These are phyloP conservation scores for Dicycla oo DNA, from an alignment of 2,888 invertebrate species.

Conservation along the genomic window DNA sequence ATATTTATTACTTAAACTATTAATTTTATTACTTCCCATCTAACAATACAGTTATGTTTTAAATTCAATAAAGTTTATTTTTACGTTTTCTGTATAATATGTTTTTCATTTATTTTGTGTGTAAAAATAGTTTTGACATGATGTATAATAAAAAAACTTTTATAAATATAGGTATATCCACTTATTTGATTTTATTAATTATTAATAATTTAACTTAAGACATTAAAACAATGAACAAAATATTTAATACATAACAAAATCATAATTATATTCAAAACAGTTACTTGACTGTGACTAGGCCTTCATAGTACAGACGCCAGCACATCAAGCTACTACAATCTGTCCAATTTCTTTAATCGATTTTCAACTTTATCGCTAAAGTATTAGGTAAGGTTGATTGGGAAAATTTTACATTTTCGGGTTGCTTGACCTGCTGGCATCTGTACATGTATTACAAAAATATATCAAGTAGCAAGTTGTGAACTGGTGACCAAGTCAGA, in stretches of 20 bases:
- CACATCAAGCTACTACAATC: no score
- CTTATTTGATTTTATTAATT: conserved; percentile 54
- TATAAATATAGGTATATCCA: conserved; percentile 59
- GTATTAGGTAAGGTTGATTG: no score
- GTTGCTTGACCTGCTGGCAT: no score
- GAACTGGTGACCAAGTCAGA: no score
- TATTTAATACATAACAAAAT: conserved; percentile 40
- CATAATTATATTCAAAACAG: conserved; percentile 22
- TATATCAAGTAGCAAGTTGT: conserved; percentile 8
- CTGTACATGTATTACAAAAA: conserved; percentile 23
- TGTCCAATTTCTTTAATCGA: no score
- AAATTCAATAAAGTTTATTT: conserved; percentile 88
- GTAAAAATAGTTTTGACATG: conserved; percentile 59
- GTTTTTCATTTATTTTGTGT: conserved; percentile 78
- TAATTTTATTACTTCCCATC: conserved; percentile 74
- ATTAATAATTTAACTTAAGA: conserved; percentile 44
- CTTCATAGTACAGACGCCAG: no score
- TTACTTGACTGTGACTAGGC: conserved; percentile 44
- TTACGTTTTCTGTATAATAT: conserved; percentile 86
- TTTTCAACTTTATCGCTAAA: no score
- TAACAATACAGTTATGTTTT: conserved; percentile 83
- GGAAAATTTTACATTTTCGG: no score
- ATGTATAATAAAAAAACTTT: conserved; percentile 57
- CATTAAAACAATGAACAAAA: conserved; percentile 36
- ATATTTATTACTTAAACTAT: conserved; percentile 79